Base-by-base conservation (phyloP, 2,797 vertebrate species). In the Prunella strophiata region DNA sequence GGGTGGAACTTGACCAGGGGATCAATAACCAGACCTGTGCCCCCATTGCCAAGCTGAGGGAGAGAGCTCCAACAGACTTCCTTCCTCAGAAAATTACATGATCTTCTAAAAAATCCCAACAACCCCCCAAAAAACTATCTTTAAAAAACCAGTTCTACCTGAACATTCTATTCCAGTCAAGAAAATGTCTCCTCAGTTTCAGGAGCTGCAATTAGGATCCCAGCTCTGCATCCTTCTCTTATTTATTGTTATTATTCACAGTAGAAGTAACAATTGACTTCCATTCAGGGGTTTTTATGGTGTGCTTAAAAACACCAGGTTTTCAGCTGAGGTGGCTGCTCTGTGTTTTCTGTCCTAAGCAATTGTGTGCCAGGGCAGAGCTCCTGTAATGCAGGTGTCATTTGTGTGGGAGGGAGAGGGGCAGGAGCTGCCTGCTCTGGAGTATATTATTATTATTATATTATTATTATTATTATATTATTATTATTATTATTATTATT, bases 341-440 rank as follows among this genome's bases (percentile, higher is more conserved):
- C 91, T 88, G 32, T 59, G 91, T 95, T 94, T 96, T 92, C 93
- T 93, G 73, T 86, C 93, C 91, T 74, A 50, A 92, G 96, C 76
- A 91, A 89, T 93, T 88, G 62, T 77, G 91, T 89, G 94, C 78
- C 86, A 48, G 65, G 45, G 52, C 29, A 19, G 79, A 88, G 68
- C 52, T 67, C 34, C 59, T 73, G 45, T 72, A 94, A 96, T 29
- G 9, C 10, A 29, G 4, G 50, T 71, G 75, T 63, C 47, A 47
- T 62, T 93, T 11, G 48, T 16, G 50, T 51, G 50, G 50, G 16
- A 51, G 50, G 50, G 50, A 51, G 26, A 29, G 17, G 50, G 50
- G 50, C 50, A 51, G 9, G 6, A 17, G 3, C 15, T 27, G 48
- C 51, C 50, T 52, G 50, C 50, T 50, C 36, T n/a, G n/a, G n/a